A percentile compares a stretch with the other conserved stretches of the same genome.
Conservation (phyloP, 2,797 vertebrate species). For the Chelmon rostratus region DNA sequence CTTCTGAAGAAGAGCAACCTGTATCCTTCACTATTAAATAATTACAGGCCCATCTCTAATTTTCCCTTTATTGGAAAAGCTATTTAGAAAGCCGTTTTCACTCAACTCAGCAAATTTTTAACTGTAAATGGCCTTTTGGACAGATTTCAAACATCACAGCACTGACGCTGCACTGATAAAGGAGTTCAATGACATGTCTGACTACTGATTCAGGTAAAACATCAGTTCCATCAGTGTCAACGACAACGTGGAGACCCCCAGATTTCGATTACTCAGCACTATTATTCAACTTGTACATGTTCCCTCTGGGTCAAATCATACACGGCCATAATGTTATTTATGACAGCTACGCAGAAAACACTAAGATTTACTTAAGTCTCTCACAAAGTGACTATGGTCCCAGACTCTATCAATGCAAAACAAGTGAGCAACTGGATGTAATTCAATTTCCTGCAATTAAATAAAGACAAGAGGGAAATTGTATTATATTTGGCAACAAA, state of each 20-base stretch:
- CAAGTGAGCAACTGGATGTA: neutral
- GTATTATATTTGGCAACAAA: neutral
- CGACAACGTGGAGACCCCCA: neutral
- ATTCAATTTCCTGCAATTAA: neutral
- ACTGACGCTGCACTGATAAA: neutral
- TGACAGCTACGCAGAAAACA: neutral
- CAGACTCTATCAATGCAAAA: neutral
- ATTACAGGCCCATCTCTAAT: conserved; percentile 11
- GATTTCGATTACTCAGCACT: neutral
- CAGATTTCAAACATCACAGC: neutral
- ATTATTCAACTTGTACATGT: neutral
- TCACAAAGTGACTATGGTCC: neutral
- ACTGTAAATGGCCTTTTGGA: neutral
- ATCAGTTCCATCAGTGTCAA: neutral
- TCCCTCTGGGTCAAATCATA: neutral
- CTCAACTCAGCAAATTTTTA: neutral
- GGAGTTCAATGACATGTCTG: neutral
- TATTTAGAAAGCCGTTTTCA: neutral
- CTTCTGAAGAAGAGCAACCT: neutral
- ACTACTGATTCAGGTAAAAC: neutral
- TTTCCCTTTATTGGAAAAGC: neutral
- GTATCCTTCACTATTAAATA: conserved; percentile 10
- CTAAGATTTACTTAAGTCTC: neutral
- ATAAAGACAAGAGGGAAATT: neutral
- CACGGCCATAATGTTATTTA: neutral